Evolutionary conservation across 2,888 invertebrate species (phyloP), one percentile per base, ranked within the genome.

Genomic region (Melinopterus prodromus): DNA sequence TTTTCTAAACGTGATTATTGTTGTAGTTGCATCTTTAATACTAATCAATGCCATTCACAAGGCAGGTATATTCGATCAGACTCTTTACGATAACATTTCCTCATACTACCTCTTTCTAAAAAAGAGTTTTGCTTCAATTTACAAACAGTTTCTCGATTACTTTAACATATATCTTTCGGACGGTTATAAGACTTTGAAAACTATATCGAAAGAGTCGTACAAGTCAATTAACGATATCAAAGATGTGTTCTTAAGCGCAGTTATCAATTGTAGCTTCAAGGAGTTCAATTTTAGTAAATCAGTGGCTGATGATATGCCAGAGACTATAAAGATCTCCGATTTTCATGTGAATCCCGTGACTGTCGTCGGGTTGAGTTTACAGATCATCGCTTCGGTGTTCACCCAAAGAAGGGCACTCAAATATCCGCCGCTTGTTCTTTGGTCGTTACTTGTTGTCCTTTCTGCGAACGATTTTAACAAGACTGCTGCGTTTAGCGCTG

Each of bases 351-450:
- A 82, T 16, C 72, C 79, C 36, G 14, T 84, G 26, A 78, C 82
- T 16, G 77, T 79, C 53, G 53, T 84, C 70, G 86, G 86, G 78
- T 83, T 85, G 74, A 69, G 84, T 14, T 71, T 85, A 15, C 85
- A 87, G 81, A 75, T 84, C 6, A 71, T 85, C 69, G 15, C 70
- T 16, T 77, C 77, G 9, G 12, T 77, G 71, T 82, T 70, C 79
- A 35, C 26, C 36, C 16, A 15, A 70, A 77, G 36, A 84, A 80
- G n/a, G 26, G 37, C n/a, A 14, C 36, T 74, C n/a, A 74, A 74
- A 36, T 74, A 74, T 36, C 36, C 36, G 37, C 26, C 26, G 6
- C 37, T 74, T 36, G n/a, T 74, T 6, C 37, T 74, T 36, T 74
- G 74, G 74, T 26, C 74, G 35, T 36, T 74, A 14, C 35, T 74